Percentiles rank a stretch among this genome's conserved stretches.
Evolutionary conservation across 1,140 invertebrate species (phyloP).

Genomic region (Eulimnadia texana): DNA sequence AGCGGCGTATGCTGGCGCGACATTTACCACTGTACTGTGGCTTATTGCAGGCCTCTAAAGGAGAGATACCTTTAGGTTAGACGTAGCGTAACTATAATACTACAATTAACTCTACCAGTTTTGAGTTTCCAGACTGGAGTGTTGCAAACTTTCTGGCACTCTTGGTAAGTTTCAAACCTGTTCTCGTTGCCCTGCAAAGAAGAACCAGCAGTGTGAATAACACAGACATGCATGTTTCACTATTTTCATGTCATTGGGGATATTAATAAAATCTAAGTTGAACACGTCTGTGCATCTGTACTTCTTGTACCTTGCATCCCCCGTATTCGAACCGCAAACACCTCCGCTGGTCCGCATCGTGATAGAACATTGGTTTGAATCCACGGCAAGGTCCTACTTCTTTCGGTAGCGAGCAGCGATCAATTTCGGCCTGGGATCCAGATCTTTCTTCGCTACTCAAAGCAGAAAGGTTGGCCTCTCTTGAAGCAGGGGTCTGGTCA

Average conservation of each 20-base stretch:
- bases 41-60: neutral
- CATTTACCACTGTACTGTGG: neutral
- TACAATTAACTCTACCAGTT: too few relatives aligned
- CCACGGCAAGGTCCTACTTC: too few relatives aligned
- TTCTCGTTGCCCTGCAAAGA: too few relatives aligned
- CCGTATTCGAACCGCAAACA: conserved; percentile 53
- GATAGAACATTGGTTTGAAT: too few relatives aligned
- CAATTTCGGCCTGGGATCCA: conserved; percentile 25
- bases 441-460: conserved; percentile 17
- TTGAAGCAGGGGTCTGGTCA: neutral
- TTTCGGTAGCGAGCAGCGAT: conserved; percentile 54
- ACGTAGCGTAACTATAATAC: too few relatives aligned
- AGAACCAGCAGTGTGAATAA: too few relatives aligned
- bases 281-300: neutral
- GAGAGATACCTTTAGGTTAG: too few relatives aligned
- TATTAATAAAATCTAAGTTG: neutral
- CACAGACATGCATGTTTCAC: too few relatives aligned
- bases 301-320: conserved; percentile 37
- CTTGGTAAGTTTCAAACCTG: neutral
- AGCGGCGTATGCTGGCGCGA: neutral
- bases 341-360: conserved; percentile 43
- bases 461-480: neutral
- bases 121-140: too few relatives aligned
- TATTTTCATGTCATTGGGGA: conserved; percentile 1
- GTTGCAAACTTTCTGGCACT: neutral